Base-by-base conservation (phyloP, 2,113 vertebrate species). In the Tetraodon nigroviridis region DNA sequence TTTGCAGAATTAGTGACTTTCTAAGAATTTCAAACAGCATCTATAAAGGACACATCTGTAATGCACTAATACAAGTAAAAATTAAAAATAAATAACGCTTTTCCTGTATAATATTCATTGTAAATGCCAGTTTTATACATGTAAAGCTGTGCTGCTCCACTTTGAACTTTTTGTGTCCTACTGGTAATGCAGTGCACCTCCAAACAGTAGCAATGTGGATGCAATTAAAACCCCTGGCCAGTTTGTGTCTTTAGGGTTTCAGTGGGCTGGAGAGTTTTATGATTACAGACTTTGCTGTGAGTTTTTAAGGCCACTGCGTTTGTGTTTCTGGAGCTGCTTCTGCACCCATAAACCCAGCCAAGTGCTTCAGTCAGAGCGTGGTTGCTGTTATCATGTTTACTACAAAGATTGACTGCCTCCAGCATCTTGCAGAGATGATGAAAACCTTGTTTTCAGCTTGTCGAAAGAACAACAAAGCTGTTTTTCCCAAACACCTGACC, bases 161-260 rank as follows among this genome's bases (percentile, higher is more conserved):
- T 75, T 72, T 80, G 59, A 81, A 84, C 67, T 49, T 54, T 32
- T 54, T 32, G 47, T 18, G 11, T 58, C 61, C 66, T 66, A 55
- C 75, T 76, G 75, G 50, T 61, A 78, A 68, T 53, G 40, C 41
- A 78, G 66, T 53, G 40, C 37, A 61, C 67, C 70, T 69, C 79
- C 75, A 85, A 85, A 89, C 82, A 71, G 81, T 73, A 79, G 79
- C 76, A 80, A 86, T 86, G 76, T 81, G 83, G 84, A 85, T 85
- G 81, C 80, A 86, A 84, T 89, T 86, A 86, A 61, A 59, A 75
- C 64, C 80, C 60, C 53, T 57, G 78, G 77, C 78, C 80, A 84
- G 80, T 86, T 81, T 82, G 83, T 79, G 67, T 83, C 80, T 86
- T 75, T 74, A 83, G 79, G 81, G 76, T 85, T 86, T 75, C 82